Base-by-base conservation (phyloP, 2,113 vertebrate genomes). In the Thinocorus orbignyianus region DNA sequence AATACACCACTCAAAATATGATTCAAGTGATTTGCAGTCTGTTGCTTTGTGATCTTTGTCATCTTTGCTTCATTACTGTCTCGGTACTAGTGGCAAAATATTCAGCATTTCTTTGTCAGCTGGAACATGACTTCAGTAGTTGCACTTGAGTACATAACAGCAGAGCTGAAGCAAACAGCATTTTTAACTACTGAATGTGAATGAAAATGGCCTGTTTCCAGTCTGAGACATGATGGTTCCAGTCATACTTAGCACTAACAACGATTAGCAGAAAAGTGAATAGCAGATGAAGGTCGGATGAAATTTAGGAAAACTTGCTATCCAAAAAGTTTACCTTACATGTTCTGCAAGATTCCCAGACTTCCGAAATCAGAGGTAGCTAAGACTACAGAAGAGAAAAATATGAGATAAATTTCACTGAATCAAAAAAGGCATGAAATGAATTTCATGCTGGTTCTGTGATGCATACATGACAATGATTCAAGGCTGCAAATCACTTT, bases 1-100 rank as follows among this genome's bases (percentile, higher is more conserved):
- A 97, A 98, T 97, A 97, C 95, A 95, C 93, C 92, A 96, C 95
- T 97, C 97, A 97, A 98, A 98, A 98, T 97, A 98, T 97, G 97
- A 97, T 95, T 96, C 96, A 94, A 98, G 84, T 97, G 96, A 98
- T 98, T 97, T 98, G 86, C 83, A 97, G 96, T 95, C 96, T 96
- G 95, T 93, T 97, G 94, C 95, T 95, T 93, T 97, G 94, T 96
- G 95, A 98, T 97, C 93, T 95, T 91, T 91, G 90, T 97, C 95
- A 96, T 96, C 96, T 92, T 88, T 84, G 80, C 90, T 80, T 95
- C 81, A 87, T 92, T 72, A 95, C 65, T 90, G 70, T 79, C 72
- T 86, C 58, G 73, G 39, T n/a, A 41, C 23, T 30, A 62, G 51
- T 9, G 15, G 70, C 88, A 91, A 88, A 95, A 76, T 80, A 82